These are phyloP conservation scores for Omphaloscelis lunosa DNA, from an alignment of 2,888 invertebrate species.

Conservation along the genomic window DNA sequence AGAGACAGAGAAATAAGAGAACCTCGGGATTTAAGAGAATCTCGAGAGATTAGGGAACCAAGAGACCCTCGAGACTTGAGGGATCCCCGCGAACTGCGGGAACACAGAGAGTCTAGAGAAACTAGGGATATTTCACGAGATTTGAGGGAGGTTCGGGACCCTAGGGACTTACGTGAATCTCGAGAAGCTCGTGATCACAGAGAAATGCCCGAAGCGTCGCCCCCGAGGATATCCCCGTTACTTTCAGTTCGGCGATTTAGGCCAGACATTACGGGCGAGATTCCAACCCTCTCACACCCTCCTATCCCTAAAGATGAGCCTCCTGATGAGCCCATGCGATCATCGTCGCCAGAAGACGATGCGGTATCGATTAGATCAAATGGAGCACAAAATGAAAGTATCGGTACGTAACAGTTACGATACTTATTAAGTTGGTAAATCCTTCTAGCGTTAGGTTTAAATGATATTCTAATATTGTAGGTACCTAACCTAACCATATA, in stretches of 20 bases:
- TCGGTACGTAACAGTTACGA: slow-evolving; percentile 83
- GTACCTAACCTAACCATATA: no score
- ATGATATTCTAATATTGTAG: not conserved
- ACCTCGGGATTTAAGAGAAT: slow-evolving; percentile 76
- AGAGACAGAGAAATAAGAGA: slow-evolving; percentile 83
- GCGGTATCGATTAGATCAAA: slow-evolving; percentile 90
- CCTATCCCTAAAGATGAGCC: slow-evolving; percentile 90
- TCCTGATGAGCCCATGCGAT: slow-evolving; percentile 88
- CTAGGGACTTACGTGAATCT: slow-evolving; percentile 81
- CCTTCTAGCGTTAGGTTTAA: not conserved
- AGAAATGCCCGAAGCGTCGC: slow-evolving; percentile 86
- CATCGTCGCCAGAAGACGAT: slow-evolving; percentile 91
- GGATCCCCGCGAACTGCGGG: slow-evolving; percentile 77
- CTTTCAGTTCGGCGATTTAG: slow-evolving; percentile 88
- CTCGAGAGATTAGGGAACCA: slow-evolving; percentile 81
- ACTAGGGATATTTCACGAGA: slow-evolving; percentile 78
- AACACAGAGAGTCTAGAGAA: slow-evolving; percentile 79
- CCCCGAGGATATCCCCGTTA: slow-evolving; percentile 87
- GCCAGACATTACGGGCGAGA: slow-evolving; percentile 82
- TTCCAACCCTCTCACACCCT: slow-evolving; percentile 85
- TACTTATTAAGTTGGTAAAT: not conserved
- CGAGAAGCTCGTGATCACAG: slow-evolving; percentile 81
- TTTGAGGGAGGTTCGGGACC: slow-evolving; percentile 74
- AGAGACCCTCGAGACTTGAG: slow-evolving; percentile 80
- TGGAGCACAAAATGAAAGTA: slow-evolving; percentile 89